These are phyloP conservation scores for Sebastes hubbsi DNA, from an alignment of 2,797 vertebrate species.

Conservation along the genomic window DNA sequence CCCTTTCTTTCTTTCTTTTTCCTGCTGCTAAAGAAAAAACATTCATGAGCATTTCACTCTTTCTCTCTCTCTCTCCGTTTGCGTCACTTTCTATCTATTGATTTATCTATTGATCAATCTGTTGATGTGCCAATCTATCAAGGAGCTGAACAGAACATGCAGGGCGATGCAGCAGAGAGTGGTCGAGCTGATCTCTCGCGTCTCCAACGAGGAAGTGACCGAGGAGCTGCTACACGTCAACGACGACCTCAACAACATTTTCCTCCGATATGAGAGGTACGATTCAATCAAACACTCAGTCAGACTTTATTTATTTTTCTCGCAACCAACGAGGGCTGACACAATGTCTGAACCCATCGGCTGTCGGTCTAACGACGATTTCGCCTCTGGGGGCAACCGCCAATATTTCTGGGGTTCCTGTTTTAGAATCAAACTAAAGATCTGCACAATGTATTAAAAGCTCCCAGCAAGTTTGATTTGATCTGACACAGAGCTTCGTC, in stretches of 20 bases:
- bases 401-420: not conserved
- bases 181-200: slow-evolving; percentile 92
- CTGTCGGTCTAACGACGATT: not conserved
- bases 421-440: not conserved
- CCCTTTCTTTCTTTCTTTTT: not conserved
- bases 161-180: slow-evolving; percentile 95
- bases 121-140: not conserved
- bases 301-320: not conserved
- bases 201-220: slow-evolving; percentile 94
- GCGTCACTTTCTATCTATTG: not conserved
- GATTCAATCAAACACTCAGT: not conserved
- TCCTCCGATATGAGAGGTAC: slow-evolving; percentile 94
- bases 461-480: not conserved
- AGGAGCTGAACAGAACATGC: slow-evolving; percentile 95
- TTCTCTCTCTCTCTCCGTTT: not conserved
- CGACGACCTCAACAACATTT: slow-evolving; percentile 96
- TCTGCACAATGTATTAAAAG: not conserved
- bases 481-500: not conserved
- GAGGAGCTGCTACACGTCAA: slow-evolving; percentile 95
- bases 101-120: not conserved
- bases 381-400: not conserved
- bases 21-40: not conserved
- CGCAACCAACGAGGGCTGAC: not conserved
- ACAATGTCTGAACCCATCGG: not conserved
- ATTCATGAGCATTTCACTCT: not conserved